Conservation (phyloP, 2,113 vertebrate genomes). For the Neotoma lepida region DNA sequence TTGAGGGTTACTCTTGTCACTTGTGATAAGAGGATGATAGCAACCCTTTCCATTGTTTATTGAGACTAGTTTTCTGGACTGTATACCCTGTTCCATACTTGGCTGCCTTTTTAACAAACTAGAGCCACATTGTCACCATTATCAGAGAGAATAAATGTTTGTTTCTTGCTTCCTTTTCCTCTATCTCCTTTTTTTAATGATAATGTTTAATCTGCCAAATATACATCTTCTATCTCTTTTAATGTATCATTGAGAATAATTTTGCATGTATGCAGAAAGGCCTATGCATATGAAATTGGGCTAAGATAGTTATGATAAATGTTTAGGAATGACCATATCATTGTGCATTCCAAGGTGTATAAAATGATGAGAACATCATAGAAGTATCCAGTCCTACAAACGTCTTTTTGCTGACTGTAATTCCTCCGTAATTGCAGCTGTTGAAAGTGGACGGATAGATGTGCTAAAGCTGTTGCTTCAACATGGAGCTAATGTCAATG, state of each 20-base stretch:
- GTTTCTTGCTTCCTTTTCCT: conserved; percentile 13
- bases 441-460: conserved; percentile 85
- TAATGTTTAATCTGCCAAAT: too few species aligned
- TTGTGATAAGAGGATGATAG: conserved; percentile 12
- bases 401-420: conserved; percentile 1
- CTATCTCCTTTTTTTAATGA: too few species aligned
- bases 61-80: background rate
- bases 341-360: background rate
- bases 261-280: background rate
- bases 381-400: conserved; percentile 53
- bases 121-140: background rate
- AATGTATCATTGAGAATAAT: conserved; percentile 35
- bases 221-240: conserved; percentile 9
- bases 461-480: conserved; percentile 87
- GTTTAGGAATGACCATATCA: conserved; percentile 24
- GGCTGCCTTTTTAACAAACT: conserved; percentile 22
- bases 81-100: background rate
- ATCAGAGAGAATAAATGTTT: conserved; percentile 54
- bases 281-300: background rate
- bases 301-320: conserved; percentile 46
- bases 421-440: conserved; percentile 84
- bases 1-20: background rate
- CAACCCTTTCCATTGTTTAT: background rate
- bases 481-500: conserved; percentile 88
- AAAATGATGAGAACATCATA: background rate